Base-by-base conservation (phyloP, 2,888 invertebrate species). In the Parthenolecanium corni region DNA sequence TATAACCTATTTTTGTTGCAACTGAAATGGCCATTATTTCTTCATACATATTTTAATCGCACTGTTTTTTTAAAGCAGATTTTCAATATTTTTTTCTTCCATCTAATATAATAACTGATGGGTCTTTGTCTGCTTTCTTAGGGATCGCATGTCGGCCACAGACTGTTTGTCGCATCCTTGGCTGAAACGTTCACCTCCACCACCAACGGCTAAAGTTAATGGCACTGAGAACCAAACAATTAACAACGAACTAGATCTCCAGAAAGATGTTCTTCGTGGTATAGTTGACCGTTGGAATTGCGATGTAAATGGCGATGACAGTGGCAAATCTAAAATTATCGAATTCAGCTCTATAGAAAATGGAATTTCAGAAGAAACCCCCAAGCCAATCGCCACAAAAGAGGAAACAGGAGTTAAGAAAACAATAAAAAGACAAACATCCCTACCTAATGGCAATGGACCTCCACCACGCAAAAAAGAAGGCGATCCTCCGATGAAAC, bases 101-200 rank as follows among this genome's bases (percentile, higher is more conserved):
- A 4, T 31, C 31, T 31, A 31, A 31, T 31, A 31, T 31, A 4
- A 31, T 6, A 31, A 31, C 31, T 31, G 9, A 61, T 67, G 70
- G 70, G 70, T 70, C 69, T 70, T 69, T 69, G 69, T 70, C 69
- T 69, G 66, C 71, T 71, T 31, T 76, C 79, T 76, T 83, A 89
- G 89, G 80, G 80, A 80, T 73, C 68, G 75, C 67, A 82, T 90
- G 79, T 82, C 86, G 71, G 90, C 92, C 66, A 79, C 80, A 82
- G 94, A 73, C 82, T 90, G 92, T 76, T 79, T 92, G 71, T 82
- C 85, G 66, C 94, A 95, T 76, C 81, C 80, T 69, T 95, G 95
- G 95, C 78, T 95, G 68, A 77, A 78, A 70, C 78, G 81, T 53
- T 64, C 58, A 71, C 79, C 81, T 71, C 72, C 71, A 51, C 68